A percentile compares a stretch with the other conserved stretches of the same genome.
Conservation (phyloP, 1,140 invertebrate species). For the Sipha flava region DNA sequence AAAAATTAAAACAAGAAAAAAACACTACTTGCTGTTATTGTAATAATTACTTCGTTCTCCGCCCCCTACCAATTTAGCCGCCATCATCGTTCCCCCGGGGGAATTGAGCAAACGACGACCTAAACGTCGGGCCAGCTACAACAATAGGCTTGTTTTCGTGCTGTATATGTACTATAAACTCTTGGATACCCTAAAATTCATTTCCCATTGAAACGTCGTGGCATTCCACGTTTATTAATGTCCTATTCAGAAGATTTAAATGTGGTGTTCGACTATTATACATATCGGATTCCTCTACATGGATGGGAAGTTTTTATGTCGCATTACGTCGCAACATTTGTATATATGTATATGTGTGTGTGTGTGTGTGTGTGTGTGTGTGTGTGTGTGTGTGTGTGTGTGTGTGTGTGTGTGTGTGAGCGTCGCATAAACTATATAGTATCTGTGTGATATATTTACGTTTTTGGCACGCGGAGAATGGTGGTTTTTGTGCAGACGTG, state of each 20-base stretch:
- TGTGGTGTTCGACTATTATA: too few species aligned
- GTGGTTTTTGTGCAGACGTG: not conserved
- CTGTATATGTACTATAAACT: not conserved
- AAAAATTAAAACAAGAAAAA: too few species aligned
- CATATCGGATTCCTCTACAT: too few species aligned
- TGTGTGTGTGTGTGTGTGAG: not conserved
- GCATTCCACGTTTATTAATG: not conserved
- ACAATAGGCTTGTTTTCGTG: not conserved
- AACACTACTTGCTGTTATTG: not conserved
- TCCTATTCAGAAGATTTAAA: not conserved
- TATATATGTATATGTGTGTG: too few species aligned
- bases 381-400: too few species aligned
- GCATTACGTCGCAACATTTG: too few species aligned
- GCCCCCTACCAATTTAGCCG: not conserved
- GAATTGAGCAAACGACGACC: not conserved
- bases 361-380: too few species aligned
- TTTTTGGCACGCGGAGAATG: constrained; percentile 3
- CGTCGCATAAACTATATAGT: not conserved
- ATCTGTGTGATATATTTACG: not conserved
- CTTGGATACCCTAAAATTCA: not conserved
- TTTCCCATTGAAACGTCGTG: not conserved
- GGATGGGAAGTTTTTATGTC: too few species aligned
- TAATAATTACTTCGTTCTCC: not conserved
- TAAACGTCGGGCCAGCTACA: not conserved
- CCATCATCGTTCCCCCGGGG: not conserved